Evolutionary conservation across 2,888 invertebrate species (phyloP), one percentile per base, ranked within the genome.

Genomic region (Metopia argyrocephala): DNA sequence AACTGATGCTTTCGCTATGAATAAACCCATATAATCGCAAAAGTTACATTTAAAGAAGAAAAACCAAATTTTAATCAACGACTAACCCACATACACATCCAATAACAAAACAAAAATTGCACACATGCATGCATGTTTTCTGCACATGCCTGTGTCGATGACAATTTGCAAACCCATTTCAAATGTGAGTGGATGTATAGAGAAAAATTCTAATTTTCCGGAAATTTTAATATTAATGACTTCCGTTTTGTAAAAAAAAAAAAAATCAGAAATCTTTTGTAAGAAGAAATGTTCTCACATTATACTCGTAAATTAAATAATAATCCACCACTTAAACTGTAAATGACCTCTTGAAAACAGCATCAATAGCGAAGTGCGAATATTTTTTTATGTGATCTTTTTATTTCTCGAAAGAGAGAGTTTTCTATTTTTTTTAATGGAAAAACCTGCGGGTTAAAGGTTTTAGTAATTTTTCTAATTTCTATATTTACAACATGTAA

Each of bases 381-480:
- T 38, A 38, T 12, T 38, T 38, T 12, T 2, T 9, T n/a, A n/a
- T n/a, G n/a, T 31, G 7, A 45, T 20, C 65, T 76, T 18, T 28
- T 45, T 23, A 48, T 68, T 59, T 27, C 52, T 15, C 48, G 56
- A 62, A 46, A 20, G 66, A 76, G 62, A 15, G 7, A 12, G 1
- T 31, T 7, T 31, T 5, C 9, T 46, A n/a, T 28, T 20, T 12
- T 76, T 52, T 64, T 62, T 21, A 59, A 59, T 21, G 38, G 52
- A 59, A 76, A 80, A 80, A 80, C 46, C 71, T 80, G 76, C 80
- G 80, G 80, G 80, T 80, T 73, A 76, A 76, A 73, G 73, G 76
- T 64, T 68, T 73, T 64, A 52, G 12, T 31, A 18, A 0, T 20
- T 15, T 48, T 25, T 0, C n/a, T n/a, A n/a, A n/a, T n/a, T n/a